phyloP scores from a whole-genome alignment of 2,888 invertebrate species.

The Achlya flavicornis region DNA sequence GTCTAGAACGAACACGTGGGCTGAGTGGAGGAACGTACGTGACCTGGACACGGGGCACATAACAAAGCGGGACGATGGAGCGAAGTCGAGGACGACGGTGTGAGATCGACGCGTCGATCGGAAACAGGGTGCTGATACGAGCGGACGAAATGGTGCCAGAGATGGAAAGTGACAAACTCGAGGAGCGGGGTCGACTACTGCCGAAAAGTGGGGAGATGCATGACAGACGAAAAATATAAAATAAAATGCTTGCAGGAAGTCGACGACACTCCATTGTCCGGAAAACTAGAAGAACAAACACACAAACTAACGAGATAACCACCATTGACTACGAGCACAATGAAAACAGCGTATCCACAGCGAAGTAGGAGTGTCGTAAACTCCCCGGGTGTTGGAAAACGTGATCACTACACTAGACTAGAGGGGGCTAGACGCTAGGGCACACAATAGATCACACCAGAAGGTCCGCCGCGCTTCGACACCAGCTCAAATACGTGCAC shows the following conservation, averaged over 20 bases:
- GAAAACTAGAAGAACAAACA: constrained; percentile 10
- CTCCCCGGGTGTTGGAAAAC: constrained; percentile 7
- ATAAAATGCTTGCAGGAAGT: constrained; percentile 58
- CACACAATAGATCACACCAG: constrained; percentile 3
- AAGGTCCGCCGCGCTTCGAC: not conserved
- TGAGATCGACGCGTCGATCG: constrained; percentile 26
- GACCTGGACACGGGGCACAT: constrained; percentile 45
- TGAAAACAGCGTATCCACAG: constrained; percentile 10
- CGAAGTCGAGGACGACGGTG: constrained; percentile 37
- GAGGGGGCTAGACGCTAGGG: constrained; percentile 7
- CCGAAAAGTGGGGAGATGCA: constrained; percentile 64
- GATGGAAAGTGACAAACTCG: constrained; percentile 37
- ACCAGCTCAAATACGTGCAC: constrained; percentile 3
- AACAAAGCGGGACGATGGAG: constrained; percentile 53
- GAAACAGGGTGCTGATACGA: constrained; percentile 42
- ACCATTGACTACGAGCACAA: constrained; percentile 10
- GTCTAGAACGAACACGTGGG: constrained; percentile 43
- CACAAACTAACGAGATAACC: not conserved
- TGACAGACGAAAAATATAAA: constrained; percentile 67
- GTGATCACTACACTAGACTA: constrained; percentile 8
- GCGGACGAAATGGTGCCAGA: constrained; percentile 56
- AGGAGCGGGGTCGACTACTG: constrained; percentile 45
- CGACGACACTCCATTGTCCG: constrained; percentile 56
- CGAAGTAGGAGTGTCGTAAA: constrained; percentile 9
- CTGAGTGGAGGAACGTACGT: constrained; percentile 24